Conservation (phyloP, 2,888 invertebrate genomes). For the Frankliniella intonsa region DNA sequence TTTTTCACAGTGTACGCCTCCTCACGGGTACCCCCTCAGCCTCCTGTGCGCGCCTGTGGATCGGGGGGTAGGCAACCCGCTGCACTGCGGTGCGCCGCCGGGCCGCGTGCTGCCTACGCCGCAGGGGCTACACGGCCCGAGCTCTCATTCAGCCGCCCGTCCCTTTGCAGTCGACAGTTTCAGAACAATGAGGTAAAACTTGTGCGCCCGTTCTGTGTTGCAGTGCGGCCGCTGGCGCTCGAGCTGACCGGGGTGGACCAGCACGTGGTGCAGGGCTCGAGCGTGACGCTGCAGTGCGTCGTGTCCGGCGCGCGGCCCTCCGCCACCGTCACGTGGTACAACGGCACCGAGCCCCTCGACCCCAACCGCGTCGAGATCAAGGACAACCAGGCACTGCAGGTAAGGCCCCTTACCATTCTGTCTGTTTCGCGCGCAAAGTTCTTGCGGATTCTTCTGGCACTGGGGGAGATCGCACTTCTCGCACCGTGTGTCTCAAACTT, state of each 20-base stretch:
- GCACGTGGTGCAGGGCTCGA: constrained; percentile 74
- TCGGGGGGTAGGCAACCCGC: background rate
- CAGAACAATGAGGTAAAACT: no score
- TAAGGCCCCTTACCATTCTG: constrained; percentile 37
- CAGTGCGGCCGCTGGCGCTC: constrained; percentile 78
- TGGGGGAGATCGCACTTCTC: no score
- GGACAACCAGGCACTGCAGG: constrained; percentile 42
- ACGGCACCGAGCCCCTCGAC: constrained; percentile 56
- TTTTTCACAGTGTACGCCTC: no score
- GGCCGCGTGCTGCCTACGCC: background rate
- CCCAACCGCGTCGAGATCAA: constrained; percentile 36
- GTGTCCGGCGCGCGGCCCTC: constrained; percentile 78
- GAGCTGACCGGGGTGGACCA: constrained; percentile 69
- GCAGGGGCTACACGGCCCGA: background rate
- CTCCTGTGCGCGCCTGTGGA: background rate
- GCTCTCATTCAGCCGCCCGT: no score
- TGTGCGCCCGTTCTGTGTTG: constrained; percentile 41
- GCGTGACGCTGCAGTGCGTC: constrained; percentile 70
- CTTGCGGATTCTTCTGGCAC: no score
- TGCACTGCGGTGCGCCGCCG: background rate
- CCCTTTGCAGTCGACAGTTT: no score
- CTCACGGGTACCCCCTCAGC: background rate
- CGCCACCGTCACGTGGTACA: constrained; percentile 80
- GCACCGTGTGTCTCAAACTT: no score
- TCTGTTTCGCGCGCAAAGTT: background rate